Conservation (phyloP, 1,140 invertebrate genomes). For the Caligus rogercresseyi region DNA sequence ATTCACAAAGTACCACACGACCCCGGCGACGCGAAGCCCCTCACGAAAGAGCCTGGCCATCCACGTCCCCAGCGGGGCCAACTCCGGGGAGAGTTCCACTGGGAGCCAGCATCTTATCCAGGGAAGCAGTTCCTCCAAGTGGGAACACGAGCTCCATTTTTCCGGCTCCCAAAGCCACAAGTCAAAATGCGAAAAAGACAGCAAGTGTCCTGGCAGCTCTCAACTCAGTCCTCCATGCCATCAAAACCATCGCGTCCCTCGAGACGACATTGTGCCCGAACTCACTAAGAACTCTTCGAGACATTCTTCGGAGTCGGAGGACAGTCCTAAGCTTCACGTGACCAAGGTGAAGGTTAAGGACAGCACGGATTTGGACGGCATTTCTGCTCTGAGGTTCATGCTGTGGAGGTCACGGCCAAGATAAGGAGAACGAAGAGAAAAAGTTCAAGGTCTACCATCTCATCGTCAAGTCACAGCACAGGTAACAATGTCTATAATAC, state of each 20-base stretch:
- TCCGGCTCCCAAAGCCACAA: constrained; percentile 16
- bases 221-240: constrained; percentile 16
- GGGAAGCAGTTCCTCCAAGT: constrained; percentile 15
- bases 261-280: constrained; percentile 17
- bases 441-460: constrained; percentile 12
- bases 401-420: constrained; percentile 17
- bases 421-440: constrained; percentile 1
- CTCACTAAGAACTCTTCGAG: constrained; percentile 20
- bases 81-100: not conserved
- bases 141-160: constrained; percentile 11
- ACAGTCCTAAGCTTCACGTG: constrained; percentile 11
- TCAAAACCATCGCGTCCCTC: constrained; percentile 16
- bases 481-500: not conserved
- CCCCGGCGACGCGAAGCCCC: not conserved
- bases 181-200: constrained; percentile 19
- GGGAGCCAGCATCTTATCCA: no score
- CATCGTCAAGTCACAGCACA: constrained; percentile 14
- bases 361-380: constrained; percentile 17
- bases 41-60: not conserved
- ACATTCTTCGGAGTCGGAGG: constrained; percentile 18
- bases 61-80: not conserved
- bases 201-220: constrained; percentile 12
- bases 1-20: not conserved
- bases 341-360: constrained; percentile 19
- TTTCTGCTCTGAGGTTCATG: constrained; percentile 20